Base-by-base conservation (phyloP, 2,888 invertebrate species). In the Thalpophila matura region DNA sequence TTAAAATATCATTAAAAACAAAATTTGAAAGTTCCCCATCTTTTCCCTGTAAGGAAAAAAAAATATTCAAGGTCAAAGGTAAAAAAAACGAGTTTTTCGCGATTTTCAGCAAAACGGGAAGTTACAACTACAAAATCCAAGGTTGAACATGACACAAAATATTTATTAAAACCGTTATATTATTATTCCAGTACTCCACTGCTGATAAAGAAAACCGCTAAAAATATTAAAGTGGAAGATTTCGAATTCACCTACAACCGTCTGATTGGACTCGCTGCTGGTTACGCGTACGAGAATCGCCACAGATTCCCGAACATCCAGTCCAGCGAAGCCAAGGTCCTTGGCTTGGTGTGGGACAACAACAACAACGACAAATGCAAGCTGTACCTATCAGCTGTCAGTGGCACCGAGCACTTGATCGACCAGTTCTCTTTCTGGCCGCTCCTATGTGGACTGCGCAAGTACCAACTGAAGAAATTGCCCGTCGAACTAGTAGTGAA, bases 211-310 rank as follows among this genome's bases (percentile, higher is more conserved):
- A 88, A 84, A 60, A 85, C 88, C 0, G 87, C 86, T 2, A 66
- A 69, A 1, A 83, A 85, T 2, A 67, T 87, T 0, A 22, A 29
- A 0, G 79, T 90, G 0, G 83, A 87, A 65, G 82, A 84, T 40
- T 82, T 65, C 33, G 89, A 90, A 57, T 90, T 91, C 46, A 90
- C 91, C 1, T 78, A 77, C 61, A 90, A 90, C 60, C 85, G 91
- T 3, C 74, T 91, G 0, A 81, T 77, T 0, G 87, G 88, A 0
- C 59, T 91, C 3, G 81, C 81, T 1, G 91, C 91, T 1, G 89
- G 87, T 0, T 90, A 83, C 51, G 86, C 83, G 0, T 89, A 75
- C 60, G 88, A 89, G 10, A 87, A 91, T 38, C 86, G 86, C 10
- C 55, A 54, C 0, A 68, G 74, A 20, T 88, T 87, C 62, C 87